Evolutionary conservation across 2,113 vertebrate species (phyloP).

Genomic region (Hiodon alosoides): DNA sequence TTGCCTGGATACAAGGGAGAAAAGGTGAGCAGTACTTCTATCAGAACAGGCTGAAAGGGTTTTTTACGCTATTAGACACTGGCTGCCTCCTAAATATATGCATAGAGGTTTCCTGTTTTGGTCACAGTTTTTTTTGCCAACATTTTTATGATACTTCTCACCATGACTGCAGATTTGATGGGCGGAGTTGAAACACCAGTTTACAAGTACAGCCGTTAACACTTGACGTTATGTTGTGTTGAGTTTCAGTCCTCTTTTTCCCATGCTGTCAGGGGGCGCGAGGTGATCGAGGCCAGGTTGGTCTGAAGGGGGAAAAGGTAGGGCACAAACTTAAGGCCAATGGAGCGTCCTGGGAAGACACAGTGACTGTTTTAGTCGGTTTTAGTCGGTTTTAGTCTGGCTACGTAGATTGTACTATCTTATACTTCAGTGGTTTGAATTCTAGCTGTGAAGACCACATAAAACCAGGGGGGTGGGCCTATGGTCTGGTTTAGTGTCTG

Average conservation of each 20-base stretch:
- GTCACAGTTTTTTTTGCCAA: background rate
- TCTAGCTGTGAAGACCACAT: no score
- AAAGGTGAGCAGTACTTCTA: constrained; percentile 67
- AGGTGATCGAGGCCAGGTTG: constrained; percentile 79
- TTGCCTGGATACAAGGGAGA: constrained; percentile 89
- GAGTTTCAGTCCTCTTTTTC: background rate
- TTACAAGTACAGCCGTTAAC: no score
- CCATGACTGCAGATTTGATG: no score
- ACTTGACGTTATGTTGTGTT: background rate
- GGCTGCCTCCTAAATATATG: background rate
- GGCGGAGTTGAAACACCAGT: no score
- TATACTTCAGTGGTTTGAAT: no score
- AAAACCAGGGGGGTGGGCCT: no score
- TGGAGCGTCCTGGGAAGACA: background rate
- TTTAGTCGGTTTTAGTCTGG: no score
- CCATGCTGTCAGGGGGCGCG: constrained; percentile 70
- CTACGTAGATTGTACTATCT: no score
- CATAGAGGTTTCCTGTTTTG: background rate
- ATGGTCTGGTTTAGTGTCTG: no score
- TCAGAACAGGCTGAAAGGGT: no score
- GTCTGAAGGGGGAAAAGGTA: constrained; percentile 90
- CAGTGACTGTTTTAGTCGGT: background rate
- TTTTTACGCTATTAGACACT: background rate
- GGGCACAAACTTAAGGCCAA: constrained; percentile 11
- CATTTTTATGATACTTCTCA: background rate